A percentile compares a stretch with the other conserved stretches of the same genome.
Conservation (phyloP, 1,140 invertebrate genomes). For the Brachionus calyciflorus region DNA sequence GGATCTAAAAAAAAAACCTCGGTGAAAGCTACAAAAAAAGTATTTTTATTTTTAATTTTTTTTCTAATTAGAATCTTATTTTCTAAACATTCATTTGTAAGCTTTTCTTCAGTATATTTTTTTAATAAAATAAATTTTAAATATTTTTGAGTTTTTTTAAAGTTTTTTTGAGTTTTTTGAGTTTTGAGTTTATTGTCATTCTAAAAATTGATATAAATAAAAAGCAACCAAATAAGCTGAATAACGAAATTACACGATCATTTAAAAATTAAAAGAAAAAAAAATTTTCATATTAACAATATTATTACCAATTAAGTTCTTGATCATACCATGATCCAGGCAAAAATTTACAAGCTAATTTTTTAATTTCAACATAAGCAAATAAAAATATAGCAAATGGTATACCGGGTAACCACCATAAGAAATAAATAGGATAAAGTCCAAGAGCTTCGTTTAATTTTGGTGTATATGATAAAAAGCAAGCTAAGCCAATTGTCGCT, state of each 20-base stretch:
- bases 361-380: constrained; percentile 1
- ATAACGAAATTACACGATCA: background rate
- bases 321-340: constrained; percentile 37
- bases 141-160: too few species aligned
- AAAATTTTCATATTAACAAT: background rate
- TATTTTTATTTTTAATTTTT: too few species aligned
- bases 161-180: too few species aligned
- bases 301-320: constrained; percentile 12
- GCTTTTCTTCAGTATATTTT: too few species aligned
- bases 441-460: constrained; percentile 53
- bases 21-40: too few species aligned
- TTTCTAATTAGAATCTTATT: too few species aligned
- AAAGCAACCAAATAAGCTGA: too few species aligned
- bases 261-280: background rate
- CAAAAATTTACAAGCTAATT: background rate
- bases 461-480: constrained; percentile 54
- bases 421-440: constrained; percentile 50
- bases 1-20: background rate
- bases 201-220: too few species aligned
- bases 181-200: too few species aligned
- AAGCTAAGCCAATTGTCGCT: constrained; percentile 52
- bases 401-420: constrained; percentile 30
- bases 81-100: too few species aligned
- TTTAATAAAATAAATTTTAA: too few species aligned
- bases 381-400: constrained; percentile 40